A percentile compares a stretch with the other conserved stretches of the same genome.
These are phyloP conservation scores for Trilocha varians DNA, from an alignment of 2,888 invertebrate genomes.

Conservation along the genomic window DNA sequence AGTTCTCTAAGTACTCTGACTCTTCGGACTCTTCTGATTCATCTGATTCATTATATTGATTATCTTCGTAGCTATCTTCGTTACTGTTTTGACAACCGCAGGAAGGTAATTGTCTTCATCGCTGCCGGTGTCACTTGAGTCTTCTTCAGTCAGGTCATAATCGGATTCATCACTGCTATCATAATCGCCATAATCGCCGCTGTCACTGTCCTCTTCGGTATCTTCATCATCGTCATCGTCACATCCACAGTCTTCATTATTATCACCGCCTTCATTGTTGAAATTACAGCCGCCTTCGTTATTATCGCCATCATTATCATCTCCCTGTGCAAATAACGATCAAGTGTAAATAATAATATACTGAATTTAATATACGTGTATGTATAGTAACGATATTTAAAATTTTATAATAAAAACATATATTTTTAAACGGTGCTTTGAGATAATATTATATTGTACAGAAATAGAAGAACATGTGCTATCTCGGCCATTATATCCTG, in stretches of 20 bases:
- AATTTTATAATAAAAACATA: no score
- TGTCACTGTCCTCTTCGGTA: neutral
- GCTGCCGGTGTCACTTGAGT: neutral
- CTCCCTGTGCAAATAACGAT: neutral
- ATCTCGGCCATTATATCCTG: no score
- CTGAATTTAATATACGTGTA: no score
- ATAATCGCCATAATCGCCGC: neutral
- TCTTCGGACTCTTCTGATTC: neutral
- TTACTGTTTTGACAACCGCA: neutral
- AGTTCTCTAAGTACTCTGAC: neutral
- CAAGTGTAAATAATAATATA: no score
- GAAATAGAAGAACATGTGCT: no score
- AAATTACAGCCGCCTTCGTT: neutral
- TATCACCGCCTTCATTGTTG: neutral
- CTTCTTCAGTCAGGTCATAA: neutral
- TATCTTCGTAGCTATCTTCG: neutral
- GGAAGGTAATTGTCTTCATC: neutral
- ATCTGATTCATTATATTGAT: neutral
- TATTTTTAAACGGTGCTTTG: no score
- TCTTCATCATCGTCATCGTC: neutral
- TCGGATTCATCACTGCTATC: neutral
- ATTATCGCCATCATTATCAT: neutral
- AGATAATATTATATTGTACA: no score
- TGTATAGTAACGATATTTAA: no score
- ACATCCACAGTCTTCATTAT: neutral